phyloP scores from a whole-genome alignment of 2,113 vertebrate genomes.

The Cebus imitator region DNA sequence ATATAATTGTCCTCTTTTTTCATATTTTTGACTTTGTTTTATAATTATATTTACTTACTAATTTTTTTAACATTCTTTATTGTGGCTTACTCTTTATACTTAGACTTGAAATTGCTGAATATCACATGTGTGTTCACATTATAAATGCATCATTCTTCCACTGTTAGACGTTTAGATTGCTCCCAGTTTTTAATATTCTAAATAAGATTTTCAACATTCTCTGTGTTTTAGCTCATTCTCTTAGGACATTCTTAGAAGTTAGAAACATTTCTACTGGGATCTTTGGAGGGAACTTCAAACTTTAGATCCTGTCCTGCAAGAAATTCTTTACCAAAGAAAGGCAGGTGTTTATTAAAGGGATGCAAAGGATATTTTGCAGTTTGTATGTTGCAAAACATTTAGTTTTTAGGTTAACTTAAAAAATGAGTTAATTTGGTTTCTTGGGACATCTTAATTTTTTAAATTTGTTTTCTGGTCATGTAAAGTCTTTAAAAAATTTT shows the following conservation, averaged over 20 bases:
- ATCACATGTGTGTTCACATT: background rate
- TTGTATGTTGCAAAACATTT: background rate
- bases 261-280: background rate
- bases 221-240: background rate
- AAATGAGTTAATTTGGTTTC: background rate
- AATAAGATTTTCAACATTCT: background rate
- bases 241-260: background rate
- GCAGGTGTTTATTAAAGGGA: conserved; percentile 15
- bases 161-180: background rate
- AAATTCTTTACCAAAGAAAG: conserved; percentile 10
- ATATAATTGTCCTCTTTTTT: background rate
- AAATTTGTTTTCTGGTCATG: background rate
- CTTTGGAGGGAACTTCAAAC: background rate
- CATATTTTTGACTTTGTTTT: background rate
- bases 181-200: conserved; percentile 27
- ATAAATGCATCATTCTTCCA: background rate
- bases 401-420: background rate
- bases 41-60: background rate
- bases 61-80: background rate
- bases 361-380: background rate
- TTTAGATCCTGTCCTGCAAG: background rate
- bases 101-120: background rate
- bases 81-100: background rate
- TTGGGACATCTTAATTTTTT: background rate
- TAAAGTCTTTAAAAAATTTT: background rate